These are phyloP conservation scores for Scelioninae gen. 2 DNA, from an alignment of 2,888 invertebrate genomes.

Conservation along the genomic window DNA sequence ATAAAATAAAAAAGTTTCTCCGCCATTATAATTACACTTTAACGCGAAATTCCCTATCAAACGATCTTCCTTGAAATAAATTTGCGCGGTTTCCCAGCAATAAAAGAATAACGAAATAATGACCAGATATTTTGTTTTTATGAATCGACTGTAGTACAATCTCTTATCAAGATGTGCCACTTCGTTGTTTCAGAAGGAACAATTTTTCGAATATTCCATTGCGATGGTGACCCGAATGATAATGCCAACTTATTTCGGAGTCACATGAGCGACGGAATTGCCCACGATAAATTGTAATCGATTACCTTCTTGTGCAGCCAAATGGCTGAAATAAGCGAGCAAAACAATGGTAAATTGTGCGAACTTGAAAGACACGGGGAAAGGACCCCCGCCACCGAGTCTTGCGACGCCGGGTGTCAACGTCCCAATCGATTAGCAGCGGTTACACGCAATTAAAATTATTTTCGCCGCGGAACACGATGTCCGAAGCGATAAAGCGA, in stretches of 20 bases:
- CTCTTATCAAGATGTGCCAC: constrained; percentile 50
- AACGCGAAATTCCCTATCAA: too few relatives aligned
- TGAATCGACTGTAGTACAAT: constrained; percentile 25
- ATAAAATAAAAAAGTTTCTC: too few relatives aligned
- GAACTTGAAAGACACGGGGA: not conserved
- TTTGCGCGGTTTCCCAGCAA: not conserved
- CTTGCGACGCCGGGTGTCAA: not conserved
- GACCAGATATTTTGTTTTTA: constrained; percentile 21
- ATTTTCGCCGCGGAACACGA: constrained; percentile 20
- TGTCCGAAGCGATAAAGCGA: constrained; percentile 10
- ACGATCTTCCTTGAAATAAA: not conserved
- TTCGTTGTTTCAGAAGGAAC: constrained; percentile 36
- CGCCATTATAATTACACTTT: too few relatives aligned
- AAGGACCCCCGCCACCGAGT: too few relatives aligned
- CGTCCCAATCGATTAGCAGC: constrained; percentile 27
- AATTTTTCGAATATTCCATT: constrained; percentile 45
- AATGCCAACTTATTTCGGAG: constrained; percentile 33
- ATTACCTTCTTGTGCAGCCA: constrained; percentile 17
- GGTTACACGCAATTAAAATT: constrained; percentile 37
- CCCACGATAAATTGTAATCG: constrained; percentile 20
- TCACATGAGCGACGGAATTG: too few relatives aligned
- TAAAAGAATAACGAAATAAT: constrained; percentile 9
- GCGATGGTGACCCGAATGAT: constrained; percentile 51
- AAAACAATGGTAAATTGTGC: constrained; percentile 2
- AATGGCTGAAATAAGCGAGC: constrained; percentile 13